These are phyloP conservation scores for Catharus ustulatus DNA, from an alignment of 2,797 vertebrate species.

Conservation along the genomic window DNA sequence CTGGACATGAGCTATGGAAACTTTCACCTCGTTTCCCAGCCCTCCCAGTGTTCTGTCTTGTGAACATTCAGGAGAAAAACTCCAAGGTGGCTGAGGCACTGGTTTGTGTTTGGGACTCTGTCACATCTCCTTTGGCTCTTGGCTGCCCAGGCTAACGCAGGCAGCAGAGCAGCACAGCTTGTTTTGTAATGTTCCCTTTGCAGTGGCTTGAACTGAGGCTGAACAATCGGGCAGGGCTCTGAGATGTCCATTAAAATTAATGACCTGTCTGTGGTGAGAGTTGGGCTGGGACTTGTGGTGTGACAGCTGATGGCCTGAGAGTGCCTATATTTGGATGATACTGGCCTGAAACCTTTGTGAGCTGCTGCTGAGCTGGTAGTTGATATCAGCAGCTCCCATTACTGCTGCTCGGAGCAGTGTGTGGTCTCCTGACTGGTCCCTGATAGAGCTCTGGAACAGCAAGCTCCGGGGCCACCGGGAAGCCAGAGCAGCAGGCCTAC, in stretches of 20 bases:
- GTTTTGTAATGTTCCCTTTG: background rate
- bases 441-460: background rate
- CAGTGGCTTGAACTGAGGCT: background rate
- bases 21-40: background rate
- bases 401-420: background rate
- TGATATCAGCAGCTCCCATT: background rate
- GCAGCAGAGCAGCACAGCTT: background rate
- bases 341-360: background rate
- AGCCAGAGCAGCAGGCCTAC: fast-evolving
- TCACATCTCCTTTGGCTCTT: background rate
- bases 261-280: background rate
- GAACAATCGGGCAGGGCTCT: background rate
- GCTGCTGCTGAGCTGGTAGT: background rate
- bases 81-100: background rate
- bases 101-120: background rate
- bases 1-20: background rate
- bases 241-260: background rate
- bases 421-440: background rate
- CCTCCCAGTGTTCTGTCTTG: background rate
- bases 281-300: background rate
- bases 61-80: background rate
- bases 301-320: background rate
- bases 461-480: fast-evolving
- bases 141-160: background rate
- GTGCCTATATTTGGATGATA: background rate